phyloP scores from a whole-genome alignment of 2,797 vertebrate species.

The Chloroceryle inda region DNA sequence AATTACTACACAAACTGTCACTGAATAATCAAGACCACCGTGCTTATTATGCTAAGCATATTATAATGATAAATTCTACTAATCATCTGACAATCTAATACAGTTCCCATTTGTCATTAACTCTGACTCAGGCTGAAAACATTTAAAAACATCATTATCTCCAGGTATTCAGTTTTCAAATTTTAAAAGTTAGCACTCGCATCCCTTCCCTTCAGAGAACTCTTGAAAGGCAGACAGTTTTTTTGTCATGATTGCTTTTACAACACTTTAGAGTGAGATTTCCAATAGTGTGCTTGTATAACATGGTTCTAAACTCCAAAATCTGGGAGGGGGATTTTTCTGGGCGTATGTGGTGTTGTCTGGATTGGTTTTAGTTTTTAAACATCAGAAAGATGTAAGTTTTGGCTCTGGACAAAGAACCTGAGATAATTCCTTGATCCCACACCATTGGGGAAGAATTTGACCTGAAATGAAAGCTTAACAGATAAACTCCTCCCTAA shows the following conservation, averaged over 20 bases:
- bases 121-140: slow-evolving; percentile 24
- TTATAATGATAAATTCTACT: slow-evolving; percentile 12
- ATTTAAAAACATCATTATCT: slow-evolving; percentile 21
- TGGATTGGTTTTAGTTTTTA: not conserved
- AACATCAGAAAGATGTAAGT: not conserved
- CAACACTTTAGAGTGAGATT: not conserved
- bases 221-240: not conserved
- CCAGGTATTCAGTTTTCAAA: slow-evolving; percentile 15
- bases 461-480: not conserved
- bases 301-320: not conserved
- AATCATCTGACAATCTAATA: slow-evolving; percentile 27
- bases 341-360: accelerated
- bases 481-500: not conserved
- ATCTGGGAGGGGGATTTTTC: not conserved
- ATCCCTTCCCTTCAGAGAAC: not conserved
- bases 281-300: not conserved
- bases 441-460: not conserved
- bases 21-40: slow-evolving; percentile 24
- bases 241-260: not conserved
- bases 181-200: not conserved
- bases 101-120: not conserved
- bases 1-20: slow-evolving; percentile 22
- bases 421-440: not conserved
- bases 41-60: slow-evolving; percentile 8
- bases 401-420: not conserved